A percentile compares a stretch with the other conserved stretches of the same genome.
Conservation (phyloP, 2,797 vertebrate genomes). For the Cyclura pinguis region DNA sequence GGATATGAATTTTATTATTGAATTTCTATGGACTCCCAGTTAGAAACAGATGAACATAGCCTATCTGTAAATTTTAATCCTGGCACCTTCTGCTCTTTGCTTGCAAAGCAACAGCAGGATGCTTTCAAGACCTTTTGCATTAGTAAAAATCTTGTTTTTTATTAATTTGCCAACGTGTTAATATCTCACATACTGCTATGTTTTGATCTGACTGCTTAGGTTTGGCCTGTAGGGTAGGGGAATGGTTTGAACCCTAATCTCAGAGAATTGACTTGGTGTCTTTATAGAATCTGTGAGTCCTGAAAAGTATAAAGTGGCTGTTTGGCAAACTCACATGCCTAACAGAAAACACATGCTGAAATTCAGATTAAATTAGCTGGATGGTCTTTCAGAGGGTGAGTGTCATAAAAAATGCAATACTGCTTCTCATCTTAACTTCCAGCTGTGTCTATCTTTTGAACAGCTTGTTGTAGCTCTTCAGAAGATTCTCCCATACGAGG, state of each 20-base stretch:
- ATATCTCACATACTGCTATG: background rate
- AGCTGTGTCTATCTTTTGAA: accelerated
- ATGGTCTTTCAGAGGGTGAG: background rate
- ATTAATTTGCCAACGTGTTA: background rate
- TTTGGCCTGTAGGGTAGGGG: background rate
- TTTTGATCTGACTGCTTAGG: background rate
- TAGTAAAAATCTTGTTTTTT: background rate
- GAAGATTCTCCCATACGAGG: accelerated
- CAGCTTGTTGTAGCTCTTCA: accelerated
- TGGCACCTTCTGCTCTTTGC: background rate
- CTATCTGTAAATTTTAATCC: background rate
- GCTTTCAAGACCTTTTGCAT: background rate
- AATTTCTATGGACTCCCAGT: background rate
- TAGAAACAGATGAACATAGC: background rate
- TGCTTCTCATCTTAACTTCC: background rate
- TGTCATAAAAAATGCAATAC: background rate
- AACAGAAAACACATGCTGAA: background rate
- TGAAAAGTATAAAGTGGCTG: background rate
- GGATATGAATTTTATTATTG: background rate
- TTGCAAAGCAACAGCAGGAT: background rate
- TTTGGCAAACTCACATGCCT: background rate
- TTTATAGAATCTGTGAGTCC: background rate
- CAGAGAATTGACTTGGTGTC: background rate
- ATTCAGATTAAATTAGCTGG: accelerated
- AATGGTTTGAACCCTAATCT: background rate